Evolutionary conservation across 2,797 vertebrate species (phyloP).

Genomic region (Smutsia gigantea): DNA sequence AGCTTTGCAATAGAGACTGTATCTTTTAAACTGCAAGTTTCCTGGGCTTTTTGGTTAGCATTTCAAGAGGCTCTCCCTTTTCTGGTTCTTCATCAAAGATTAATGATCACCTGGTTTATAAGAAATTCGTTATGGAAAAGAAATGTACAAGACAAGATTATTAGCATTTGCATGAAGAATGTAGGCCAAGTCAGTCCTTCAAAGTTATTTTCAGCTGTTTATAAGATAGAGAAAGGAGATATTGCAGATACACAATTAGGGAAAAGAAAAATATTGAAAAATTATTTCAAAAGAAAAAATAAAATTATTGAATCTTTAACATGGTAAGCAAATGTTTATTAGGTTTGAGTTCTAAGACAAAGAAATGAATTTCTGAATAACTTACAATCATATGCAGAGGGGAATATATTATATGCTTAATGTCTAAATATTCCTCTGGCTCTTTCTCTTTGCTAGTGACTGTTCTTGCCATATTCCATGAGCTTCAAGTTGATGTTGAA

Average conservation of each 20-base stretch:
- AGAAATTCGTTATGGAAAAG: conserved; percentile 50
- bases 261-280: conserved; percentile 47
- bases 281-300: too few relatives aligned
- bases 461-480: conserved; percentile 98
- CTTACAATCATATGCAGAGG: background rate
- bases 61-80: conserved; percentile 33
- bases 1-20: conserved; percentile 52
- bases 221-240: conserved; percentile 16
- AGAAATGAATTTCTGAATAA: conserved; percentile 24
- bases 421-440: conserved; percentile 78
- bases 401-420: conserved; percentile 28
- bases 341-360: conserved; percentile 41
- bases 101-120: conserved; percentile 50
- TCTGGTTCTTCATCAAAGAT: conserved; percentile 45
- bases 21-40: conserved; percentile 57
- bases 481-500: conserved; percentile 97
- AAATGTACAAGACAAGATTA: conserved; percentile 46
- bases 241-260: background rate
- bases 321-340: conserved; percentile 39
- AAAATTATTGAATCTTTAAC: conserved; percentile 48
- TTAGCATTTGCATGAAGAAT: conserved; percentile 29
- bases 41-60: conserved; percentile 32
- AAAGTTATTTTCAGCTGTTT: conserved; percentile 61
- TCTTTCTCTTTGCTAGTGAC: conserved; percentile 91
- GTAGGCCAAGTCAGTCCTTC: background rate